These are phyloP conservation scores for Lerista edwardsae DNA, from an alignment of 2,797 vertebrate genomes.

Conservation along the genomic window DNA sequence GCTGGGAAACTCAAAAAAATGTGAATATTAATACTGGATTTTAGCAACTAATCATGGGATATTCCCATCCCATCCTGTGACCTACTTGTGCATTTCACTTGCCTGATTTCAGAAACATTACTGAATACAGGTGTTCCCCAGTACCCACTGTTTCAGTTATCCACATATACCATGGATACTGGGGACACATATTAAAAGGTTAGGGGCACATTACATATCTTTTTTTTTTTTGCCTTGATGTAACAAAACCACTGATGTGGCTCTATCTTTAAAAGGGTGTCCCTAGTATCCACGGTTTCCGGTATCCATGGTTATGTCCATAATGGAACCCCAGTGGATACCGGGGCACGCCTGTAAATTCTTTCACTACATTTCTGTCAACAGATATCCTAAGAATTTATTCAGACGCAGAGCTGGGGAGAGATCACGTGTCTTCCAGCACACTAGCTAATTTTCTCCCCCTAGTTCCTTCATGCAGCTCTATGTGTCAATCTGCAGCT, in stretches of 20 bases:
- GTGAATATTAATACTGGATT: background rate
- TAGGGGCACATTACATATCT: too few relatives aligned
- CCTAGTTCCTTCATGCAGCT: background rate
- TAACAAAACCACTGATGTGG: too few relatives aligned
- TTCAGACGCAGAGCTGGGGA: background rate
- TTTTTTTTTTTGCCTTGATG: too few relatives aligned
- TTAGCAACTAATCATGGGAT: background rate
- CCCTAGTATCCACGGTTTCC: too few relatives aligned
- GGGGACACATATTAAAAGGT: too few relatives aligned
- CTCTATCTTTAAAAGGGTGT: too few relatives aligned
- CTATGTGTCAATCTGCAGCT: constrained; percentile 1
- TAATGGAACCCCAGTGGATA: too few relatives aligned
- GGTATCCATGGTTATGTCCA: too few relatives aligned
- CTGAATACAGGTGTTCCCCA: too few relatives aligned
- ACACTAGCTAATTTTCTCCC: background rate
- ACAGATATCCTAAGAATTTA: background rate
- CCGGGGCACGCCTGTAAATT: too few relatives aligned
- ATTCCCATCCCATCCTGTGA: background rate
- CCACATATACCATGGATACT: too few relatives aligned
- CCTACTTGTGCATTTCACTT: background rate
- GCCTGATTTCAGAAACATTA: background rate
- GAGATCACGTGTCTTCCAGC: background rate
- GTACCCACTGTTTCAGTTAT: too few relatives aligned
- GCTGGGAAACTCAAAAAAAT: background rate
- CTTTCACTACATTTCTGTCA: background rate